A percentile compares a stretch with the other conserved stretches of the same genome.
phyloP scores from a whole-genome alignment of 2,113 vertebrate species.

The sheep (Ovis aries) region ARS-UI_Ramb_v3.0 NC_056073.1:45961001-45961500 shows the following conservation, averaged over 20 bases:
- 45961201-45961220: neutral
- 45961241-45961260: neutral
- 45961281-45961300: neutral
- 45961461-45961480: neutral
- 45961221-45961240: neutral
- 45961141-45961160: neutral
- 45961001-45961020: neutral
- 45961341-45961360: neutral
- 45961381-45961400: neutral
- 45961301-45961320: neutral
- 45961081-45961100: neutral
- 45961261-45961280: neutral
- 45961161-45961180: neutral
- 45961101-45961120: neutral
- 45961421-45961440: neutral
- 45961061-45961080: neutral
- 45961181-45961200: neutral
- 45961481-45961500: neutral
- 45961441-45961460: neutral
- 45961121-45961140: neutral
- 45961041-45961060: neutral
- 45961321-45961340: neutral
- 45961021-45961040: neutral
- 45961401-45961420: neutral
- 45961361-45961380: neutral